phyloP scores from a whole-genome alignment of 2,113 vertebrate species.

The Bujurquina vittata region DNA sequence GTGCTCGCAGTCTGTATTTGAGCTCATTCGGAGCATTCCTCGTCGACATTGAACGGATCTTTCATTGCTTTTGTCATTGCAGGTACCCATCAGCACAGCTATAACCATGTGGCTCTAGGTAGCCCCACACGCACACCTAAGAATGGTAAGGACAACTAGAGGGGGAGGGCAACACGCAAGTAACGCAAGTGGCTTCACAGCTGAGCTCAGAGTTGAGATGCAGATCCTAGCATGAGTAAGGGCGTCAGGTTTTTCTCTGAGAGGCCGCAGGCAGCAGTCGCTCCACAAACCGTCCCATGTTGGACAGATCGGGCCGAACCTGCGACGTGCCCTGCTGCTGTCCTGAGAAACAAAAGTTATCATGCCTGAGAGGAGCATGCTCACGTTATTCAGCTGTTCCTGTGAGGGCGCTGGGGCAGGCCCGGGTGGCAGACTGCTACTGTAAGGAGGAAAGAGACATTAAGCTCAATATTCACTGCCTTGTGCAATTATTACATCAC shows the following conservation, averaged over 20 bases:
- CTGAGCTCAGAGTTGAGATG: slow-evolving; percentile 15
- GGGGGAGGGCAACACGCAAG: background rate
- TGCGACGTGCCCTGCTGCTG: slow-evolving; percentile 10
- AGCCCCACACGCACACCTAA: slow-evolving; percentile 94
- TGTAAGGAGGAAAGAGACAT: slow-evolving; percentile 19
- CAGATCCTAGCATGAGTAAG: background rate
- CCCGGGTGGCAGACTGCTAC: slow-evolving; percentile 15
- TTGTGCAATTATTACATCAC: slow-evolving; percentile 30
- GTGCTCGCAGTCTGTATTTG: slow-evolving; percentile 44
- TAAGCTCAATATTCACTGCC: slow-evolving; percentile 23
- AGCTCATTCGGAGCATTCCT: slow-evolving; percentile 40
- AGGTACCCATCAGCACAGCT: slow-evolving; percentile 95
- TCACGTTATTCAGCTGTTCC: slow-evolving; percentile 27
- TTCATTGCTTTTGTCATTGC: slow-evolving; percentile 84
- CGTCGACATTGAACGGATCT: slow-evolving; percentile 62
- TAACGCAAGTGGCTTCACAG: background rate
- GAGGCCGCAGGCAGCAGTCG: background rate
- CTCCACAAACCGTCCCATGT: slow-evolving; percentile 16
- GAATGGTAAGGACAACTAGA: slow-evolving; percentile 87
- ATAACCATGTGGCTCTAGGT: slow-evolving; percentile 93
- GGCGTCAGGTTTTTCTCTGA: slow-evolving; percentile 30
- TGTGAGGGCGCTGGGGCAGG: background rate
- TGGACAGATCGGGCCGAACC: slow-evolving; percentile 14
- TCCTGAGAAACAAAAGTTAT: slow-evolving; percentile 28
- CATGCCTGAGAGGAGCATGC: slow-evolving; percentile 9